phyloP scores from a whole-genome alignment of 2,113 vertebrate species.

The Bufo bufo region DNA sequence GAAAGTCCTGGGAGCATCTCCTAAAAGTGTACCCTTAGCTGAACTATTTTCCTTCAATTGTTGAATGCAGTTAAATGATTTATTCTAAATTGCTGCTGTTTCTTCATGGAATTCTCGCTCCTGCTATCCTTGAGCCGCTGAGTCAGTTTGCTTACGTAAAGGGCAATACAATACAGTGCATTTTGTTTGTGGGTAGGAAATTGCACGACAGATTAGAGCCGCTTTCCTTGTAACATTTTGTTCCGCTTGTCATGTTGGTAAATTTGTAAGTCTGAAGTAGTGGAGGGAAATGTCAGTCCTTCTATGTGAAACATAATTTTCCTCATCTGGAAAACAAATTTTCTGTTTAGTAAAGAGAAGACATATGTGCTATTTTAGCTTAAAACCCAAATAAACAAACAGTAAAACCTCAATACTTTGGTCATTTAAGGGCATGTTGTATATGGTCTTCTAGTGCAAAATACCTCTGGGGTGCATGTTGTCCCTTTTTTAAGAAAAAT shows the following conservation, averaged over 20 bases:
- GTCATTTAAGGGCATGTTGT: neutral
- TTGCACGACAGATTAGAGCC: slow-evolving; percentile 28
- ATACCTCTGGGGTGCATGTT: neutral
- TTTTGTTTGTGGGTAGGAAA: slow-evolving; percentile 44
- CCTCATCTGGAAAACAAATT: slow-evolving; percentile 21
- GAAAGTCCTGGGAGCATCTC: neutral
- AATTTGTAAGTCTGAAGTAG: slow-evolving; percentile 22
- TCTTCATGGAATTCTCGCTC: neutral
- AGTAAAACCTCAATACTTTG: neutral
- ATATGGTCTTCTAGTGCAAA: neutral
- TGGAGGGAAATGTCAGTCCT: neutral
- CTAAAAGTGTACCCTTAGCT: neutral
- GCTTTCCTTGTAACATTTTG: slow-evolving; percentile 26
- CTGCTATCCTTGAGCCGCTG: slow-evolving; percentile 22
- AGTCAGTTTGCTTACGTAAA: slow-evolving; percentile 42
- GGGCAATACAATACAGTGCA: slow-evolving; percentile 11
- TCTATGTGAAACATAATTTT: slow-evolving; percentile 6
- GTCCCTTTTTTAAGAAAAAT: no score
- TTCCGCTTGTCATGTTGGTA: slow-evolving; percentile 32
- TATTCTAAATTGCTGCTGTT: slow-evolving; percentile 19
- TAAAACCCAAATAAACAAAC: slow-evolving; percentile 21
- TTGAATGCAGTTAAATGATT: slow-evolving; percentile 11
- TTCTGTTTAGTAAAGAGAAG: slow-evolving; percentile 1
- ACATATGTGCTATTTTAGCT: neutral
- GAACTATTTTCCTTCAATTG: neutral